phyloP scores from a whole-genome alignment of 2,113 vertebrate genomes.

The Podocnemis expansa region DNA sequence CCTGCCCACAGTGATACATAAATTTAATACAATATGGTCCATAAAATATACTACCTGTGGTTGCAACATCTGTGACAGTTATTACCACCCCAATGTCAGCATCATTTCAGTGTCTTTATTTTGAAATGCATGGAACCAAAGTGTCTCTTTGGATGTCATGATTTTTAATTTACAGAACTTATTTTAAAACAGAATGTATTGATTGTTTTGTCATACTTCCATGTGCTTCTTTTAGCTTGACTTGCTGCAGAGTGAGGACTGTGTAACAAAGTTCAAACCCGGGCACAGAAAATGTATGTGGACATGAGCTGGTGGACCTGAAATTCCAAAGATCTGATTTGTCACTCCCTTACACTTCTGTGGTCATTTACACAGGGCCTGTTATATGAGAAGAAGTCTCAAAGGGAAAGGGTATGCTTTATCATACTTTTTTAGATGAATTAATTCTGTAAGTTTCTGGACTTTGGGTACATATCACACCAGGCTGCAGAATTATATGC shows the following conservation, averaged over 20 bases:
- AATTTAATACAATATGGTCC: not conserved
- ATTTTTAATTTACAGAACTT: not conserved
- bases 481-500: too few relatives aligned
- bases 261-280: not conserved
- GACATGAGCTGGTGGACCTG: not conserved
- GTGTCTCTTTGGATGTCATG: fast-evolving
- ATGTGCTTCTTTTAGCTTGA: not conserved
- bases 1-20: not conserved
- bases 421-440: not conserved
- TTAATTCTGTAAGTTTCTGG: not conserved
- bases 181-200: not conserved
- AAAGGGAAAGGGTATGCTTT: not conserved
- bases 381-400: not conserved
- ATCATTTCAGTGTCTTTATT: not conserved
- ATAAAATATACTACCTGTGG: not conserved
- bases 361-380: not conserved
- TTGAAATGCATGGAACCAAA: not conserved
- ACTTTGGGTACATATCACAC: not conserved
- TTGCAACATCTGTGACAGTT: not conserved
- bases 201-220: not conserved
- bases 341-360: not conserved
- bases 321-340: not conserved
- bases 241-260: not conserved
- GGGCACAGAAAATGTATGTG: not conserved
- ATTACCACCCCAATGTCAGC: not conserved